Evolutionary conservation across 1,140 invertebrate genomes (phyloP), one percentile per base, ranked within the genome.

Genomic region (Bombus cullumanus): DNA sequence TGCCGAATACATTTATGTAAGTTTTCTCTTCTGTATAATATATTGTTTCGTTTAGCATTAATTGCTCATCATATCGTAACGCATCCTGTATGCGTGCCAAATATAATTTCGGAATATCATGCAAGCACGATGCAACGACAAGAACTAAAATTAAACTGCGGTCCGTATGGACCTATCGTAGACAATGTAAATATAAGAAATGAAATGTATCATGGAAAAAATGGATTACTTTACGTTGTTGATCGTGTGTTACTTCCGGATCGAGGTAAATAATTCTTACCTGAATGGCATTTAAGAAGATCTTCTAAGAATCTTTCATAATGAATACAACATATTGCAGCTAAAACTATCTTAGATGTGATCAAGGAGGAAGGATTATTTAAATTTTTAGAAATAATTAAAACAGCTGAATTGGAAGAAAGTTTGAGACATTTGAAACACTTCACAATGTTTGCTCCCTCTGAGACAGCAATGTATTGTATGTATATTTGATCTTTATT

Each of bases 391-490:
- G 91, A 95, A 69, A 86, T 96, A 53, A 92, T 95, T 8, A 92
- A 90, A 77, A 92, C 91, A 39, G 94, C 95, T 13, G 95, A 95
- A 1, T 78, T 96, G 37, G 95, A 95, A 86, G 94, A 95, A 53
- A 89, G 89, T 2, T 91, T 96, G 22, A 93, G 92, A 37, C 92
- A 93, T 77, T 92, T 92, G 28, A 95, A 95, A 22, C 94, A 95
- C 12, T 96, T 95, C 90, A 96, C 96, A 3, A 79, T 96, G 9
- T 96, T 96, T 69, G 96, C 94, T 0, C 96, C 96, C 13, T 94
- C 95, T n/a, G 95, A 96, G 86, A 93, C 93, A 28, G 96, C 96
- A 12, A 95, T 96, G 90, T 93, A 93, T 86, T 86, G 95, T 95
- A 91, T 91, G 91, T 88, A 82, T 28, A 82, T 28, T 31, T 4